Evolutionary conservation across 2,888 invertebrate genomes (phyloP).

Genomic region (Diachrysia chrysitis): DNA sequence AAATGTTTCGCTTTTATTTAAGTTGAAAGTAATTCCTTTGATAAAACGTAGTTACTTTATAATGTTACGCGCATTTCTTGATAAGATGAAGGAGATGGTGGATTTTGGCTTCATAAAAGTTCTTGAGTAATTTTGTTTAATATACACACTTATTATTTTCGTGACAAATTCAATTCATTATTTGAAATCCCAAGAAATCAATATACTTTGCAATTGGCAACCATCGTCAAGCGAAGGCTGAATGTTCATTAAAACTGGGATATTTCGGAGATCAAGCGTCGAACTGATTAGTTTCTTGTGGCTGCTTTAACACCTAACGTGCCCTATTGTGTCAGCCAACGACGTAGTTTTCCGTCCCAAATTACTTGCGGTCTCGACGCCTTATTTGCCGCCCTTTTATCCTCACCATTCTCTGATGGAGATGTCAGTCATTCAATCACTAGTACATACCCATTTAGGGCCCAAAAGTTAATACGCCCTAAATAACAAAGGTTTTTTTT

Average conservation of each 20-base stretch:
- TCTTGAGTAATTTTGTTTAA: no score
- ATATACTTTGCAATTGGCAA: not conserved
- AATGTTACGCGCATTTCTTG: no score
- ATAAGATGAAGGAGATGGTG: no score
- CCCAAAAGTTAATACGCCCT: no score
- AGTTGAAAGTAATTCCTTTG: no score
- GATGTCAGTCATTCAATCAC: constrained; percentile 1
- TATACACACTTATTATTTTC: no score
- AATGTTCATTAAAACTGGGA: not conserved
- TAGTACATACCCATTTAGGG: not conserved
- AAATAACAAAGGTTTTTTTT: no score
- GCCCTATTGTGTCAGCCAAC: not conserved
- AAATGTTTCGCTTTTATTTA: no score
- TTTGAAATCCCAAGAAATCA: no score
- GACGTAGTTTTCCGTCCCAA: constrained; percentile 1
- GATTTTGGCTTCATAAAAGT: no score
- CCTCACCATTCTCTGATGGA: not conserved
- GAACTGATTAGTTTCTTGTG: not conserved
- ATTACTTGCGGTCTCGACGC: not conserved
- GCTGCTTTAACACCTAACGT: not conserved
- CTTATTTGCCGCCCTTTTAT: not conserved
- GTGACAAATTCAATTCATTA: no score
- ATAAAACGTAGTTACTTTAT: no score
- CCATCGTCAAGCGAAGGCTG: not conserved
- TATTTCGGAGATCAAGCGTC: not conserved